Conservation (phyloP, 2,113 vertebrate species). For the Puntigrus tetrazona region DNA sequence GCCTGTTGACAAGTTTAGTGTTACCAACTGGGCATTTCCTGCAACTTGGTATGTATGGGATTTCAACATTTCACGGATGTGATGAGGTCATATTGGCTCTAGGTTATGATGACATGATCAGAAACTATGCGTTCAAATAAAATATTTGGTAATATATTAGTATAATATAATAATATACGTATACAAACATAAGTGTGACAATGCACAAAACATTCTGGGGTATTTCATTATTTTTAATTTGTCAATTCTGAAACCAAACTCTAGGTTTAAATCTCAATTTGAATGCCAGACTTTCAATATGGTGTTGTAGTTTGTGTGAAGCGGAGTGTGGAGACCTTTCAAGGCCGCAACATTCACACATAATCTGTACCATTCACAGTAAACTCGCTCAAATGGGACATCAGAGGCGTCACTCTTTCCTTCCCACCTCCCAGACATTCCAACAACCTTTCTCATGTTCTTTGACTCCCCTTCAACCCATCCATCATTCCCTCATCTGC, state of each 20-base stretch:
- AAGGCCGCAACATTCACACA: not conserved
- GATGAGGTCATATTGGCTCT: not conserved
- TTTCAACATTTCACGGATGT: not conserved
- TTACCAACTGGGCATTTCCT: not conserved
- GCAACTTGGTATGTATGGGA: not conserved
- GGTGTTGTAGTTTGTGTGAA: not conserved
- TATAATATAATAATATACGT: not conserved
- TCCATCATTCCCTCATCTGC: not conserved
- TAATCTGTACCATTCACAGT: not conserved
- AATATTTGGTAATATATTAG: too few species aligned
- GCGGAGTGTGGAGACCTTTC: not conserved
- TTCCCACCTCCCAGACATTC: slow-evolving; percentile 24
- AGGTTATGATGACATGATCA: not conserved
- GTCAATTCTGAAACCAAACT: not conserved
- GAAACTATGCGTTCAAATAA: too few species aligned
- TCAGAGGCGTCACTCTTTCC: not conserved
- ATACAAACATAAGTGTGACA: not conserved
- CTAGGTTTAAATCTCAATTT: not conserved
- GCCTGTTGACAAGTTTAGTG: not conserved
- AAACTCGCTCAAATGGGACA: not conserved
- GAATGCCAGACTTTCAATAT: not conserved
- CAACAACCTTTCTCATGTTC: slow-evolving; percentile 23
- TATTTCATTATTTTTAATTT: not conserved
- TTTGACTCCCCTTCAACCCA: not conserved
- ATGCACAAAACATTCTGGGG: not conserved